Conservation (phyloP, 1,140 invertebrate species). For the Procambarus clarkii region DNA sequence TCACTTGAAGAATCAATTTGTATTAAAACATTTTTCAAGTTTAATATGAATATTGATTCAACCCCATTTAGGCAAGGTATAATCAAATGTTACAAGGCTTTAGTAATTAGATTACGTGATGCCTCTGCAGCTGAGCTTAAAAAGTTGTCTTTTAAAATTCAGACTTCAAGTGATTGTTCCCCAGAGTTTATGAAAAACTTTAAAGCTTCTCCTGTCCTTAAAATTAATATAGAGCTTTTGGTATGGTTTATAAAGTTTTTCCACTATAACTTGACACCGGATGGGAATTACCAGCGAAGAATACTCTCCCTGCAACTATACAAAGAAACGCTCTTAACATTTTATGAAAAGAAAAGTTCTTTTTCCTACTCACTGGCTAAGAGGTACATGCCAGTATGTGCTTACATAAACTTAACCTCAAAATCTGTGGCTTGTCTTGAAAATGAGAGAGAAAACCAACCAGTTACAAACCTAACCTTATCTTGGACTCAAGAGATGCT, state of each 20-base stretch:
- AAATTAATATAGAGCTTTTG: conserved; percentile 74
- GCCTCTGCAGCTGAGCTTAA: conserved; percentile 24
- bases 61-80: conserved; percentile 53
- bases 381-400: conserved; percentile 15
- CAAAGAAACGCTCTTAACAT: conserved; percentile 64
- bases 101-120: conserved; percentile 44
- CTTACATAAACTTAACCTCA: conserved; percentile 12
- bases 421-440: not conserved
- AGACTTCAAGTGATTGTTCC: not conserved
- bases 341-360: conserved; percentile 17
- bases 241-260: conserved; percentile 78
- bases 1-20: conserved; percentile 10
- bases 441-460: conserved; percentile 67
- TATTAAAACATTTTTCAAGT: conserved; percentile 39
- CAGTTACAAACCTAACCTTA: conserved; percentile 75
- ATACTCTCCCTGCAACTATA: conserved; percentile 77
- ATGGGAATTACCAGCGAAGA: conserved; percentile 79
- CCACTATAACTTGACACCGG: conserved; percentile 77
- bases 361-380: not conserved
- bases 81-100: conserved; percentile 35
- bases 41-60: conserved; percentile 58
- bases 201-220: not conserved
- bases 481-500: conserved; percentile 73
- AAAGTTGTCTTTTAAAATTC: not conserved
- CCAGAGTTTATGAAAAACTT: not conserved